phyloP scores from a whole-genome alignment of 2,113 vertebrate genomes.

The Orientallactaga bullata region DNA sequence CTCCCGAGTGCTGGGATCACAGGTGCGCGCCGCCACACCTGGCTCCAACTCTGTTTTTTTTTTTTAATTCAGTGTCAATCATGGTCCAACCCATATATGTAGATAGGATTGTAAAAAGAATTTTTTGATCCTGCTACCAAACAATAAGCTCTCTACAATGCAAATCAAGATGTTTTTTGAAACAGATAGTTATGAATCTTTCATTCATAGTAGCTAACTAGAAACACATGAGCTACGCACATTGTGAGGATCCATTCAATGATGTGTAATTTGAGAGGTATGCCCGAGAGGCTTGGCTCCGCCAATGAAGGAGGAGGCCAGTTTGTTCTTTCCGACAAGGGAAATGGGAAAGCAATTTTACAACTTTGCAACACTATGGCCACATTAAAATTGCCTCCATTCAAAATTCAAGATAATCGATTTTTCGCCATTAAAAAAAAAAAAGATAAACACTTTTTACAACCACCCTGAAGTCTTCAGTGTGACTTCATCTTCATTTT shows the following conservation, averaged over 20 bases:
- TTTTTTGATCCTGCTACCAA: constrained; percentile 37
- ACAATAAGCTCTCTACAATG: constrained; percentile 46
- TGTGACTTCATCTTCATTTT: constrained; percentile 53
- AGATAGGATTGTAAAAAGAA: constrained; percentile 47
- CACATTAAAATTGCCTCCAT: constrained; percentile 41
- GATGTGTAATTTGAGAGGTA: constrained; percentile 69
- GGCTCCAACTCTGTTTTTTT: no score
- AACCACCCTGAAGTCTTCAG: constrained; percentile 39
- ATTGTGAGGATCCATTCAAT: constrained; percentile 45
- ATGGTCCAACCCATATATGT: background rate
- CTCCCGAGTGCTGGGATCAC: no score
- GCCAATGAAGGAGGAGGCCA: background rate
- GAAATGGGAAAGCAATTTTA: constrained; percentile 24
- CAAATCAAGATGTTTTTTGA: constrained; percentile 66
- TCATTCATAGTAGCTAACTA: constrained; percentile 76
- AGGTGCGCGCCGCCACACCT: no score
- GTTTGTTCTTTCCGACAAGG: constrained; percentile 48
- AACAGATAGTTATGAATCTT: constrained; percentile 77
- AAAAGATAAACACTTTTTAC: no score
- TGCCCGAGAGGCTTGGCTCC: constrained; percentile 51
- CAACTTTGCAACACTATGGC: background rate
- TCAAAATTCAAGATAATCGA: constrained; percentile 47
- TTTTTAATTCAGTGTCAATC: no score
- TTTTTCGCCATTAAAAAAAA: constrained; percentile 36
- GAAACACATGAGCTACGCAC: constrained; percentile 73